phyloP scores from a whole-genome alignment of 1,140 invertebrate genomes.

The Himalopsyche phryganea region DNA sequence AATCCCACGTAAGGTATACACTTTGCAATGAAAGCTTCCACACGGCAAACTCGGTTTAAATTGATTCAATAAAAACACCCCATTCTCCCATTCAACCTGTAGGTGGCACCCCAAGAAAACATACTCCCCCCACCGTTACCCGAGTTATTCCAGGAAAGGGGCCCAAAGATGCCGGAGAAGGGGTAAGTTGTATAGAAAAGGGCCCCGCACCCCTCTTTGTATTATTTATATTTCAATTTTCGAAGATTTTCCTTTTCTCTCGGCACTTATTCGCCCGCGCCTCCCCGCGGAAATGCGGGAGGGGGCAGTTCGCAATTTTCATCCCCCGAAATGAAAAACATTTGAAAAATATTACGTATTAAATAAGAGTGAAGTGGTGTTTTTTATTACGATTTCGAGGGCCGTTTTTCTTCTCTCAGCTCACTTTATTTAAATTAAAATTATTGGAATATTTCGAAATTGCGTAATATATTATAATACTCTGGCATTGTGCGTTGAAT shows the following conservation, averaged over 20 bases:
- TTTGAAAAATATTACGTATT: constrained; percentile 23
- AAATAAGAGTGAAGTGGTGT: constrained; percentile 16
- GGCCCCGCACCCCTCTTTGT: constrained; percentile 10
- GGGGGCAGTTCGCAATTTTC: constrained; percentile 3
- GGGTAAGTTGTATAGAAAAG: background rate
- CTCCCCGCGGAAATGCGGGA: background rate
- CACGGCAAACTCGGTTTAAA: constrained; percentile 21
- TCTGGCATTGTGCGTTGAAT: no score
- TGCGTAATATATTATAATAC: no score
- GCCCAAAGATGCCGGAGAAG: no score
- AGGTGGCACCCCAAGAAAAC: no score
- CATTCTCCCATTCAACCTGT: constrained; percentile 5
- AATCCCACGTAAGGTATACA: constrained; percentile 21
- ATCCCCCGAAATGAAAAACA: constrained; percentile 26
- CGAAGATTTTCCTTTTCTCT: constrained; percentile 25
- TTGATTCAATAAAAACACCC: constrained; percentile 33
- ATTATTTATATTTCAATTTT: constrained; percentile 36
- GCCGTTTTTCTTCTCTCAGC: background rate
- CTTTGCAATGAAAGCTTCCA: constrained; percentile 21
- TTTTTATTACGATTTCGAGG: constrained; percentile 6
- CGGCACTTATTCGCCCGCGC: constrained; percentile 15
- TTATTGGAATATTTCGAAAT: no score
- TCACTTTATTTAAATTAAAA: constrained; percentile 1
- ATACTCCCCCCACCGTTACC: no score
- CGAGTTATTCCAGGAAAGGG: no score